These are phyloP conservation scores for Anthopleura sola DNA, from an alignment of 64 coral and sea anemone species.

Conservation along the genomic window DNA sequence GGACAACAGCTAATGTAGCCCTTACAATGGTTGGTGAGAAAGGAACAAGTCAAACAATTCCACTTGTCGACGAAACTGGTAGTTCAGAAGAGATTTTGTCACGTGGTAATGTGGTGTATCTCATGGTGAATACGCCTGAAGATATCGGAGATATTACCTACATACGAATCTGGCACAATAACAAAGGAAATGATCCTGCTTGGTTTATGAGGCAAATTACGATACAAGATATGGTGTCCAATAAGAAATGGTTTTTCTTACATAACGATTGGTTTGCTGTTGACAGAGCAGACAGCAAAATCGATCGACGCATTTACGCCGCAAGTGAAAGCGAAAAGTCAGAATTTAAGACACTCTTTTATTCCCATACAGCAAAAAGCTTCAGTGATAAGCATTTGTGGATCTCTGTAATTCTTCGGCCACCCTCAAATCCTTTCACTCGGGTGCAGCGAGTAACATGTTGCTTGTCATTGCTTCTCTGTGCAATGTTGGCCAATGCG, in stretches of 20 bases:
- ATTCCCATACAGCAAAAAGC: constrained; percentile 33
- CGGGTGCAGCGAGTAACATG: constrained; percentile 31
- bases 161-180: constrained; percentile 70
- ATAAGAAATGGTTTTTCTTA: constrained; percentile 62
- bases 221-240: constrained; percentile 40
- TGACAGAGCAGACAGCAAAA: constrained; percentile 47
- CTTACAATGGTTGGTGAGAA: constrained; percentile 53
- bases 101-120: constrained; percentile 58
- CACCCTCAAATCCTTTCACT: background rate
- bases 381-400: constrained; percentile 46
- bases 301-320: constrained; percentile 46
- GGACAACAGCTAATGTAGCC: constrained; percentile 77
- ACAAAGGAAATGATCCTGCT: constrained; percentile 42
- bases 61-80: constrained; percentile 18
- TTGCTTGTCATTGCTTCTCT: constrained; percentile 25
- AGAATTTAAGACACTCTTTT: constrained; percentile 67
- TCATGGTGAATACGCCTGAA: constrained; percentile 34
- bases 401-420: constrained; percentile 29
- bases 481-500: constrained; percentile 50
- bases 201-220: constrained; percentile 79
- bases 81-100: constrained; percentile 30
- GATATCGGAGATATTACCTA: constrained; percentile 47
- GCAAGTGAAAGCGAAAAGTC: constrained; percentile 52
- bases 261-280: constrained; percentile 75
- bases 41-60: constrained; percentile 45